phyloP scores from a whole-genome alignment of 2,888 invertebrate species.

The Serrognathus titanus region DNA sequence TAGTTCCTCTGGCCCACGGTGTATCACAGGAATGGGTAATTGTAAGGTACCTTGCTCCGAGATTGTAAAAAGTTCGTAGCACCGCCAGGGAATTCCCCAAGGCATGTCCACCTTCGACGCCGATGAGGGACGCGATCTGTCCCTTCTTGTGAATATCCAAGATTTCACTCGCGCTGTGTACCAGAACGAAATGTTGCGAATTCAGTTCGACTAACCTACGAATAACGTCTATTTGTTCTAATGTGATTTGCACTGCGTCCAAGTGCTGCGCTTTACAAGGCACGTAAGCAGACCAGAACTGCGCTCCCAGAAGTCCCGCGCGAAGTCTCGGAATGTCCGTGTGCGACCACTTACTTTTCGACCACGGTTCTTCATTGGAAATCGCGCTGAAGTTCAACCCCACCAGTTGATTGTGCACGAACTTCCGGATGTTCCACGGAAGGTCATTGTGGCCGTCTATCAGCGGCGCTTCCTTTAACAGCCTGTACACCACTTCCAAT shows the following conservation, averaged over 20 bases:
- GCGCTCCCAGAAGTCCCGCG: conserved; percentile 82
- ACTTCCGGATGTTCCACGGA: conserved; percentile 86
- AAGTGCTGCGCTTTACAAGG: conserved; percentile 80
- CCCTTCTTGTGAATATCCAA: conserved; percentile 70
- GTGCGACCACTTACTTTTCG: conserved; percentile 84
- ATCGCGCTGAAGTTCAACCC: conserved; percentile 65
- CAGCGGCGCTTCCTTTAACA: conserved; percentile 66
- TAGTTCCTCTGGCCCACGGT: conserved; percentile 73
- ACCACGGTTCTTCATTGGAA: conserved; percentile 74
- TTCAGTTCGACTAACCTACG: conserved; percentile 71
- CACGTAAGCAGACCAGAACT: conserved; percentile 88
- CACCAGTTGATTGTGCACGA: conserved; percentile 76
- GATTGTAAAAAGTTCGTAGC: conserved; percentile 81
- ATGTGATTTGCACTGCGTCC: conserved; percentile 76
- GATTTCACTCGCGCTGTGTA: conserved; percentile 67
- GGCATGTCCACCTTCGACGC: conserved; percentile 90
- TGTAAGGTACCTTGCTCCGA: conserved; percentile 85
- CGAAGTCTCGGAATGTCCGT: conserved; percentile 80
- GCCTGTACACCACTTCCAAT: conserved; percentile 54
- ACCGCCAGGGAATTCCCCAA: conserved; percentile 87
- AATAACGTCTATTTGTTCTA: conserved; percentile 85
- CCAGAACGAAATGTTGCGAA: conserved; percentile 68
- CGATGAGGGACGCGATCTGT: conserved; percentile 83
- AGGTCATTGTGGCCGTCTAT: conserved; percentile 84
- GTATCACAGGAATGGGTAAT: conserved; percentile 91